Conservation (phyloP, 2,113 vertebrate species). For the Otis tarda region DNA sequence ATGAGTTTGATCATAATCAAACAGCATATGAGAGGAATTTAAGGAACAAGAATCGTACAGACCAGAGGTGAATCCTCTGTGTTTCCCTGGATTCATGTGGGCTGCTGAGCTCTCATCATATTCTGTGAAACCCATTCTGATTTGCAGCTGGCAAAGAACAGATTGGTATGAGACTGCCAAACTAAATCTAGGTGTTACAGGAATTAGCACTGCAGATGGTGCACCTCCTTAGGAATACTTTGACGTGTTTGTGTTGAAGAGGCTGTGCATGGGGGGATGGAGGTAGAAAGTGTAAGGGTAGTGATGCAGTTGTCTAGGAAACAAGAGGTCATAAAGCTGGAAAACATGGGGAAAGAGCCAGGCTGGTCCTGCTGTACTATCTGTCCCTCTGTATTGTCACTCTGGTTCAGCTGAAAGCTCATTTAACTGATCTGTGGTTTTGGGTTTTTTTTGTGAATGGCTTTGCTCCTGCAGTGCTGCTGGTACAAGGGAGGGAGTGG, state of each 20-base stretch:
- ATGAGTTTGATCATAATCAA: too few species aligned
- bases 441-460: fast-evolving
- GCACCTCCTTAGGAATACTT: not conserved
- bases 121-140: not conserved
- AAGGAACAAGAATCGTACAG: fast-evolving
- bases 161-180: not conserved
- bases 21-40: not conserved
- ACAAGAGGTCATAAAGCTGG: not conserved
- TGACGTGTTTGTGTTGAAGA: not conserved
- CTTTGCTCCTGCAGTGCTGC: not conserved
- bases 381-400: not conserved
- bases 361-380: not conserved
- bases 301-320: not conserved
- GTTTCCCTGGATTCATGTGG: not conserved
- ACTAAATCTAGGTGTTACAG: not conserved
- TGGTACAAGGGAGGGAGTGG: not conserved
- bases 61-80: not conserved
- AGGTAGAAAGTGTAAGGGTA: not conserved
- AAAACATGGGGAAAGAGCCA: not conserved
- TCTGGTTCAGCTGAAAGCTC: not conserved
- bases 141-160: not conserved
- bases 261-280: not conserved
- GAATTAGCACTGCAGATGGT: not conserved
- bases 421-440: not conserved
- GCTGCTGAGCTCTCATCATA: not conserved